Evolutionary conservation across 2,888 invertebrate species (phyloP).

Genomic region (Eilema depressum): DNA sequence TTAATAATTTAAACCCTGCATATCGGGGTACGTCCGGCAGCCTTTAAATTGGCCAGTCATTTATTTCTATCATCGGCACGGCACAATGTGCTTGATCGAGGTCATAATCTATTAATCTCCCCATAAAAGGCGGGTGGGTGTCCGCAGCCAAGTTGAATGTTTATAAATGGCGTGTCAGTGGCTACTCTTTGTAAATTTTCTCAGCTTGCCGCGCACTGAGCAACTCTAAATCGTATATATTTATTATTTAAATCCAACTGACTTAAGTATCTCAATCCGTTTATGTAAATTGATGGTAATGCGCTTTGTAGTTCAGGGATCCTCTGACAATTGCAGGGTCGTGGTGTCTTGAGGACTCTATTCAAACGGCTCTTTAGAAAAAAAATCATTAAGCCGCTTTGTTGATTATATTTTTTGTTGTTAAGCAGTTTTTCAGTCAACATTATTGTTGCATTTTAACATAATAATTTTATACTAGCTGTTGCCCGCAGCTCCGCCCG

Average conservation of each 20-base stretch:
- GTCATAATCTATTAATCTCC: slow-evolving; percentile 69
- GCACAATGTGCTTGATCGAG: slow-evolving; percentile 55
- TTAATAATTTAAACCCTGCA: slow-evolving; percentile 5
- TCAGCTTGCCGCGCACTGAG: slow-evolving; percentile 26
- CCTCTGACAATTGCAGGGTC: slow-evolving; percentile 33
- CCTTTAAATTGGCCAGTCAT: slow-evolving; percentile 35
- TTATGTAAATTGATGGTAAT: slow-evolving; percentile 79
- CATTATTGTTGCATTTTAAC: too few species aligned
- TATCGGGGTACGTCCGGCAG: background rate
- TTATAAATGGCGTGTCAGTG: slow-evolving; percentile 66
- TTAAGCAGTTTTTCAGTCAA: too few species aligned
- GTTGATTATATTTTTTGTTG: background rate
- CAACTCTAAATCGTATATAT: slow-evolving; percentile 60
- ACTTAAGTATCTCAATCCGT: slow-evolving; percentile 73
- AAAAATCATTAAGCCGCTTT: background rate
- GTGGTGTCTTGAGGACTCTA: slow-evolving; percentile 6
- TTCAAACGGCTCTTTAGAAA: background rate
- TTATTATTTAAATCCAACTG: slow-evolving; percentile 75
- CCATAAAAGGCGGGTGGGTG: slow-evolving; percentile 57
- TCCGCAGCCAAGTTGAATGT: slow-evolving; percentile 56
- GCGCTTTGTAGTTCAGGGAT: slow-evolving; percentile 60
- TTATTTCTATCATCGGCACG: slow-evolving; percentile 51
- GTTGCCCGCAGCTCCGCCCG: too few species aligned
- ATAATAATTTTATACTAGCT: too few species aligned
- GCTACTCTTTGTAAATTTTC: slow-evolving; percentile 53